Evolutionary conservation across 1,140 invertebrate species (phyloP).

Genomic region (Solenopsis invicta): DNA sequence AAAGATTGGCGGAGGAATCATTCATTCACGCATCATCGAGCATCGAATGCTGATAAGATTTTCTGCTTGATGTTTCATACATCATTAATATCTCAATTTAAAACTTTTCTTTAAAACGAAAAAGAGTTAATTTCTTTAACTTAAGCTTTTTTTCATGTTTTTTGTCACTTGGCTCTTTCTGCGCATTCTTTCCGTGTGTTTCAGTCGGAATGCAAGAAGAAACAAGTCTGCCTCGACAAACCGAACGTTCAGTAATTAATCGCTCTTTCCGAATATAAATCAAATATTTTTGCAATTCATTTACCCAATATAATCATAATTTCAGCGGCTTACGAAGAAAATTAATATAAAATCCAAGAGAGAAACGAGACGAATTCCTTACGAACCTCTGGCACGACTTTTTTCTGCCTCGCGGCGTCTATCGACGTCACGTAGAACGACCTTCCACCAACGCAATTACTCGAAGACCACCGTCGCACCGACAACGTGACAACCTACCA

Average conservation of each 20-base stretch:
- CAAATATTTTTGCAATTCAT: background rate
- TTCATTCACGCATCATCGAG: background rate
- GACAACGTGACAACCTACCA: background rate
- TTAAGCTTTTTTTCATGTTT: background rate
- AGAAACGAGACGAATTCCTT: background rate
- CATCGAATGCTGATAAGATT: background rate
- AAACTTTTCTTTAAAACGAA: conserved; percentile 7
- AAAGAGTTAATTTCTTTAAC: background rate
- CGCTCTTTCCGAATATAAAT: conserved; percentile 15
- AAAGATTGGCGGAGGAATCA: background rate
- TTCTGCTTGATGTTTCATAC: background rate
- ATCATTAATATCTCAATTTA: background rate
- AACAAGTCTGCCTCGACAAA: background rate
- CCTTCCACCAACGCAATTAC: conserved; percentile 37
- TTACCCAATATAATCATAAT: conserved; percentile 17
- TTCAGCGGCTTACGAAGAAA: background rate
- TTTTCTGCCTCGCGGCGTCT: conserved; percentile 12
- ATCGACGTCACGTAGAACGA: conserved; percentile 19
- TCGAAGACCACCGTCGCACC: conserved; percentile 9
- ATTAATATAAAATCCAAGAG: conserved; percentile 23
- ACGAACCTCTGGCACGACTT: background rate
- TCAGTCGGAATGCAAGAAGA: conserved; percentile 11
- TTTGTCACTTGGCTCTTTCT: background rate
- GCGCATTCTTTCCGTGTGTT: background rate
- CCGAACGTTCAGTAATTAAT: conserved; percentile 30